Base-by-base conservation (phyloP, 2,113 vertebrate species). In the Paralichthys olivaceus region DNA sequence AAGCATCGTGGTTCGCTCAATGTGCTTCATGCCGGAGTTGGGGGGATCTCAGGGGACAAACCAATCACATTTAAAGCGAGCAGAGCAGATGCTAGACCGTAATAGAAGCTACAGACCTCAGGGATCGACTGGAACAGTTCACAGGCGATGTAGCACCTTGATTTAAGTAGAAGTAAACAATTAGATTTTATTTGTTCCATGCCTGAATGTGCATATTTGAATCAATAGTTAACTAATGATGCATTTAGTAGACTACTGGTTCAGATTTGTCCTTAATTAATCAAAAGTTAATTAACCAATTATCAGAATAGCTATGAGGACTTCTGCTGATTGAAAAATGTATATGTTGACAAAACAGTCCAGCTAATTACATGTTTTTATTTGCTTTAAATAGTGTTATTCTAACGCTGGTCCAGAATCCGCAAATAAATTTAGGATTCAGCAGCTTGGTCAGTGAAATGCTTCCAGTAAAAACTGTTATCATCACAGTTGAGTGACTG, bases 31-130 rank as follows among this genome's bases (percentile, higher is more conserved):
- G 65, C 58, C 29, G 23, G 28, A 59, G 60, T 45, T 32, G 59
- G 53, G 53, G 40, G 28, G 22, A 64, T 91, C 85, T 91, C 85
- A 8, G 25, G 66, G 78, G 85, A 79, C 2, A 0, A 5, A 70
- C 69, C 83, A 29, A 59, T 87, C 76, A 66, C 63, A 53, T 80
- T 85, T 63, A 59, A 37, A 55, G 71, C 49, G 28, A 82, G 54
- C 40, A 64, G 65, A 76, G 58, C 14, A 7, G 64, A 62, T 83
- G 70, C 72, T 65, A 22, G 58, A 34, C 57, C 73, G 49, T 77
- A 90, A 84, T 66, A 71, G 75, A 57, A 66, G 67, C 80, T 83
- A 69, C 37, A 22, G 3, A 57, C 77, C 76, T 63, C 29, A 14
- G 64, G 72, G 80, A 82, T 6, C 17, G 37, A 57, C 63, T 68